These are phyloP conservation scores for Euplexia lucipara DNA, from an alignment of 2,888 invertebrate species.

Conservation along the genomic window DNA sequence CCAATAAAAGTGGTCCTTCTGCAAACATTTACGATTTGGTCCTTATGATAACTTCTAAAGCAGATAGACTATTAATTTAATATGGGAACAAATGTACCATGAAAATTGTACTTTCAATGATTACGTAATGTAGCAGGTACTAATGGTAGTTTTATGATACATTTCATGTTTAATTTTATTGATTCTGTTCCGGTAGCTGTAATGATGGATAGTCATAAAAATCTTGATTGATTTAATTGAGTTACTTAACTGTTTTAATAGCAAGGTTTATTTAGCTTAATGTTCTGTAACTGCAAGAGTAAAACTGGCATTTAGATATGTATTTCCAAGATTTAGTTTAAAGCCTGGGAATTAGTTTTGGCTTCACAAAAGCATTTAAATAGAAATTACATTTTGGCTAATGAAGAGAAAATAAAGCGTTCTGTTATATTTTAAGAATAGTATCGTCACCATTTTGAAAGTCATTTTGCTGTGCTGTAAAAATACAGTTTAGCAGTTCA, in stretches of 20 bases:
- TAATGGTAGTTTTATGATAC: constrained; percentile 51
- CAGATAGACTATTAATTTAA: constrained; percentile 35
- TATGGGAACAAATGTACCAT: constrained; percentile 51
- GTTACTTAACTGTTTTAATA: constrained; percentile 26
- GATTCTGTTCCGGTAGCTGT: constrained; percentile 52
- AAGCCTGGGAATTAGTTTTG: too few species aligned
- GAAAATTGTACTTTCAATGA: constrained; percentile 42
- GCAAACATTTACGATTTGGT: constrained; percentile 6
- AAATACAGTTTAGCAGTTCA: constrained; percentile 10
- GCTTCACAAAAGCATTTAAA: too few species aligned
- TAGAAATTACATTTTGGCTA: too few species aligned
- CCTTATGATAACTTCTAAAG: constrained; percentile 1
- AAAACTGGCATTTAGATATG: not conserved
- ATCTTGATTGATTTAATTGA: constrained; percentile 39
- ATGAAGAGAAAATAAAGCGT: not conserved
- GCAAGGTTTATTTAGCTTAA: constrained; percentile 16
- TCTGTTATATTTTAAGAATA: not conserved
- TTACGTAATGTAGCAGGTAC: constrained; percentile 42
- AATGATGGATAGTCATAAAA: constrained; percentile 43
- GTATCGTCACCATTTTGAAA: constrained; percentile 20
- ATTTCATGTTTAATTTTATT: constrained; percentile 55
- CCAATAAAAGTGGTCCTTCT: constrained; percentile 27
- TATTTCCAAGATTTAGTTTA: not conserved
- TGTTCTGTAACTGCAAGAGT: not conserved
- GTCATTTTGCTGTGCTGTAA: constrained; percentile 3